A percentile compares a stretch with the other conserved stretches of the same genome.
phyloP scores from a whole-genome alignment of 2,797 vertebrate species.

The Vultur gryphus region DNA sequence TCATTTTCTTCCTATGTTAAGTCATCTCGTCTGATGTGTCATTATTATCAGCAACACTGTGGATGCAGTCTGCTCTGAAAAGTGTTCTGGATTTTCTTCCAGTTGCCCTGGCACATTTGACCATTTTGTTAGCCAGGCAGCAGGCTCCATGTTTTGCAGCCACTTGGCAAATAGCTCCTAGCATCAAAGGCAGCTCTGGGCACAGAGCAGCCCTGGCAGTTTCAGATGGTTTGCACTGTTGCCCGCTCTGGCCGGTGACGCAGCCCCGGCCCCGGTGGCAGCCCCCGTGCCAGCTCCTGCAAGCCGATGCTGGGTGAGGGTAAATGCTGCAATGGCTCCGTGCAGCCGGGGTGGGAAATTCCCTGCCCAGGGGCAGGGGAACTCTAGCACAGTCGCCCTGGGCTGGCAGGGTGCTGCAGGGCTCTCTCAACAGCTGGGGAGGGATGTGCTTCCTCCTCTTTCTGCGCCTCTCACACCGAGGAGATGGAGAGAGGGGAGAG shows the following conservation, averaged over 20 bases:
- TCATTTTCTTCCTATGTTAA: background rate
- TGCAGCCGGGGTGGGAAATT: background rate
- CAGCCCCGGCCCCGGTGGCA: fast-evolving
- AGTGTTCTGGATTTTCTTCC: background rate
- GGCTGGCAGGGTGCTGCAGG: fast-evolving
- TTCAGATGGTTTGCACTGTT: background rate
- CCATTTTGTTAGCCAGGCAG: background rate
- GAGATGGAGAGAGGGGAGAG: background rate
- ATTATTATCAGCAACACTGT: background rate
- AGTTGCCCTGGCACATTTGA: background rate
- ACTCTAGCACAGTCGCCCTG: background rate
- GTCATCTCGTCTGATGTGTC: background rate
- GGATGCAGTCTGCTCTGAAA: background rate
- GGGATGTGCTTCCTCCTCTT: background rate
- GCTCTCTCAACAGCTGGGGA: background rate
- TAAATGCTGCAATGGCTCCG: background rate
- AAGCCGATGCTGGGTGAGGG: background rate
- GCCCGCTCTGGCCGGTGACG: background rate
- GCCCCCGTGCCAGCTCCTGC: background rate
- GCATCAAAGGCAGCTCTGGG: background rate
- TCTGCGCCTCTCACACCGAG: fast-evolving
- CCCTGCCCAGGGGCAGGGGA: background rate
- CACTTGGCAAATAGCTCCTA: background rate
- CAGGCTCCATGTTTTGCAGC: background rate
- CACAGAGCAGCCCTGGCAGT: background rate